phyloP scores from a whole-genome alignment of 2,113 vertebrate genomes.

The Halichoerus grypus region DNA sequence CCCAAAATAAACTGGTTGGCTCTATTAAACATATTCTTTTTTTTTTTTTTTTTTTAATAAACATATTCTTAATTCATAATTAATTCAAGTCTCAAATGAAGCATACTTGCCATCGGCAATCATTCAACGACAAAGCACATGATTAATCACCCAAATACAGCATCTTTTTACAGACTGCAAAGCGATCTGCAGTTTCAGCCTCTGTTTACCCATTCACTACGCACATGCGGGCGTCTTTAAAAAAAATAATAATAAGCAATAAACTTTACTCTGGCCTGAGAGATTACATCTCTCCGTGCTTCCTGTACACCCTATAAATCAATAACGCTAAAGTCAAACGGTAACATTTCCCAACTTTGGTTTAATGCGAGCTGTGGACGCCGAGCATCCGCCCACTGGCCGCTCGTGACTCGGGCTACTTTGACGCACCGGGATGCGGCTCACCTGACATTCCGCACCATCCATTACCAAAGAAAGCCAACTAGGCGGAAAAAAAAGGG shows the following conservation, averaged over 20 bases:
- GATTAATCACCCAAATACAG: background rate
- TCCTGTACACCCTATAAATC: background rate
- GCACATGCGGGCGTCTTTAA: background rate
- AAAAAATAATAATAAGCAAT: background rate
- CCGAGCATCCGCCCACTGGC: constrained; percentile 58
- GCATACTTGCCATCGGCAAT: background rate
- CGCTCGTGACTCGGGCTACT: constrained; percentile 54
- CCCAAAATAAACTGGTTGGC: background rate
- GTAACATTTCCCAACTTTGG: constrained; percentile 51
- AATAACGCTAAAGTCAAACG: background rate
- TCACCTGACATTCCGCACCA: constrained; percentile 64
- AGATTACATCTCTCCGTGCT: background rate
- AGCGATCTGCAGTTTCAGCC: constrained; percentile 31
- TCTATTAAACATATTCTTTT: constrained; percentile 7
- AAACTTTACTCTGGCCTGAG: constrained; percentile 49
- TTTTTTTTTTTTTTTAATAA: too few relatives aligned
- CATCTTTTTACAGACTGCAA: background rate
- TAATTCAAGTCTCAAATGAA: background rate
- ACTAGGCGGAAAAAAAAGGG: background rate
- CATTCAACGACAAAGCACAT: background rate
- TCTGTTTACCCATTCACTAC: constrained; percentile 39
- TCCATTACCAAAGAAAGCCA: background rate
- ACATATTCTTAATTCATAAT: background rate
- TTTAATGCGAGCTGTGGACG: background rate
- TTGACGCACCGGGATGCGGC: constrained; percentile 76